These are phyloP conservation scores for Hycleus phaleratus DNA, from an alignment of 1,140 invertebrate genomes.

Conservation along the genomic window DNA sequence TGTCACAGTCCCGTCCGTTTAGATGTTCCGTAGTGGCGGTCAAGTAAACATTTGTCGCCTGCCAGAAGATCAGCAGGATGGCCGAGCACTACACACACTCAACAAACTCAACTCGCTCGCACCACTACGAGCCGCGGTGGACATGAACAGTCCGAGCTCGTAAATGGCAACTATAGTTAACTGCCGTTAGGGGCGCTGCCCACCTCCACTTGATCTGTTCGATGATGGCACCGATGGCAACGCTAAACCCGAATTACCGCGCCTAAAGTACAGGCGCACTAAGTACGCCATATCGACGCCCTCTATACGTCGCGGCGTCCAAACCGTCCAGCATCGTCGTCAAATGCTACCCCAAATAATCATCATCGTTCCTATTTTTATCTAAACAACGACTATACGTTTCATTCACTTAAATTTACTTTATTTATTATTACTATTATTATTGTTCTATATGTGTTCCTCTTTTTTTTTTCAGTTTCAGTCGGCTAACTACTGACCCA, in stretches of 20 bases:
- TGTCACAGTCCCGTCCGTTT: slow-evolving; percentile 29
- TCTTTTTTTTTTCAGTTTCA: no score
- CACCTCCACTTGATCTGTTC: slow-evolving; percentile 4
- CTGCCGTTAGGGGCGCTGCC: slow-evolving; percentile 13
- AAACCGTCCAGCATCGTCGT: slow-evolving; percentile 1
- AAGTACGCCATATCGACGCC: slow-evolving; percentile 10
- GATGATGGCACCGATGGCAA: slow-evolving; percentile 1
- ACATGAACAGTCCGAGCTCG: not conserved
- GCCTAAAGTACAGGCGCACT: slow-evolving; percentile 13
- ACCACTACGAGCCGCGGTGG: slow-evolving; percentile 26
- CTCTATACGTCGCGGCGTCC: slow-evolving; percentile 5
- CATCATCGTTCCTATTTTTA: not conserved
- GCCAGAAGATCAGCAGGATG: slow-evolving; percentile 27
- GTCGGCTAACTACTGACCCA: no score
- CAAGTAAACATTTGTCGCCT: slow-evolving; percentile 33
- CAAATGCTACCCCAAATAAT: not conserved
- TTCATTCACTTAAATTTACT: not conserved
- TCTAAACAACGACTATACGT: not conserved
- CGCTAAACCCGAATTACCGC: slow-evolving; percentile 4
- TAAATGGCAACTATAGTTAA: not conserved
- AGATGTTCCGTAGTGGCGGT: slow-evolving; percentile 29
- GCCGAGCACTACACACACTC: slow-evolving; percentile 33
- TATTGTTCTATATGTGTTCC: no score
- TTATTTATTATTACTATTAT: no score
- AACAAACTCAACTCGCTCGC: slow-evolving; percentile 26